Conservation (phyloP, 2,113 vertebrate species). For the Hipposideros armiger region DNA sequence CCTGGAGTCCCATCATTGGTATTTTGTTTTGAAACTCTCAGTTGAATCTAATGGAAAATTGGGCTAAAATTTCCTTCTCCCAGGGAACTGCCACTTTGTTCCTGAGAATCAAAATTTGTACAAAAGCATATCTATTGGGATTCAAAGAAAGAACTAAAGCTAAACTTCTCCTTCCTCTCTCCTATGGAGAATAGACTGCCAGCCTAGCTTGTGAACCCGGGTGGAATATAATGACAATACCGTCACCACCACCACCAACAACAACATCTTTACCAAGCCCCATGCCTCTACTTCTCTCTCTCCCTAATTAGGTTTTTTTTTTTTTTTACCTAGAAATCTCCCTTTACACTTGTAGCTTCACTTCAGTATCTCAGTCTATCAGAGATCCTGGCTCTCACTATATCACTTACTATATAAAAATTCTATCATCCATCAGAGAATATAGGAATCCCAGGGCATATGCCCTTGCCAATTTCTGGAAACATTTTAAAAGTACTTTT, state of each 20-base stretch:
- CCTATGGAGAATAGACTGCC: not conserved
- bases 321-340: not conserved
- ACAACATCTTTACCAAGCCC: not conserved
- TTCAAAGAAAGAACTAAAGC: not conserved
- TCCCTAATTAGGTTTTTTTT: not conserved
- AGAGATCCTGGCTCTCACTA: not conserved
- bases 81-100: not conserved
- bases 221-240: not conserved
- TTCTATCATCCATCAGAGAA: constrained; percentile 45
- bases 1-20: not conserved
- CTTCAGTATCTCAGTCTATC: not conserved
- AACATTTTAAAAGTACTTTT: constrained; percentile 44
- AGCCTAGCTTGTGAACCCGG: not conserved
- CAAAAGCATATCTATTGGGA: not conserved
- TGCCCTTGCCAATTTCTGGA: constrained; percentile 48
- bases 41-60: not conserved
- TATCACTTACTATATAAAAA: not conserved
- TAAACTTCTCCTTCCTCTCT: not conserved
- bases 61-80: not conserved
- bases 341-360: not conserved
- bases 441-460: constrained; percentile 3
- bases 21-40: not conserved
- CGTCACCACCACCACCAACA: not conserved
- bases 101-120: not conserved
- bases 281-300: not conserved